Evolutionary conservation across 2,888 invertebrate species (phyloP).

Genomic region (Ophioninae sp.): DNA sequence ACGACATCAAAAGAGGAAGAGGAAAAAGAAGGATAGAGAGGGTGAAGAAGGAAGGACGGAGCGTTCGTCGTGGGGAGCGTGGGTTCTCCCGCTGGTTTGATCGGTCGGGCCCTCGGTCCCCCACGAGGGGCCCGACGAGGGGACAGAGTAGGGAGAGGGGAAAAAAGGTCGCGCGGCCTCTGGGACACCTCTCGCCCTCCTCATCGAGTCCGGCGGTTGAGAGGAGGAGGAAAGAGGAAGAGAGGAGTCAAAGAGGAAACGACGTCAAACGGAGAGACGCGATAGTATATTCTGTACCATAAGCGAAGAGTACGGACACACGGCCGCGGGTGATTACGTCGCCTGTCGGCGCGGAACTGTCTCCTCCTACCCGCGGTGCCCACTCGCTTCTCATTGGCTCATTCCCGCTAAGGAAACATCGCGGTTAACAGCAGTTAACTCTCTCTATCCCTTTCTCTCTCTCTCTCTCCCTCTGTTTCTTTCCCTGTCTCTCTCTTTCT

Average conservation of each 20-base stretch:
- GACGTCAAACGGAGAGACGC: slow-evolving; percentile 47
- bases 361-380: slow-evolving; percentile 80
- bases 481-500: slow-evolving; percentile 54
- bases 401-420: slow-evolving; percentile 71
- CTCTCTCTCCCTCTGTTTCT: slow-evolving; percentile 54
- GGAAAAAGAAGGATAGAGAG: background rate
- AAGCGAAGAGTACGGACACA: slow-evolving; percentile 64
- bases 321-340: slow-evolving; percentile 80
- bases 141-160: slow-evolving; percentile 53
- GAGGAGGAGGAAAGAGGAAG: slow-evolving; percentile 59
- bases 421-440: slow-evolving; percentile 52
- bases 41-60: background rate
- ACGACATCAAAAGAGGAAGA: slow-evolving; percentile 17
- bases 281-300: slow-evolving; percentile 37
- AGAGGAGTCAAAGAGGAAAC: slow-evolving; percentile 51
- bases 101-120: slow-evolving; percentile 51
- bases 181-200: slow-evolving; percentile 26
- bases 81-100: slow-evolving; percentile 60
- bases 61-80: slow-evolving; percentile 56
- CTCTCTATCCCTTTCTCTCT: slow-evolving; percentile 56
- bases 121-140: slow-evolving; percentile 6
- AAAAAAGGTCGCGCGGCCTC: slow-evolving; percentile 61
- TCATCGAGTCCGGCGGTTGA: slow-evolving; percentile 36
- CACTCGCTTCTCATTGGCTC: slow-evolving; percentile 76
- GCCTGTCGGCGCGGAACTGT: slow-evolving; percentile 80